Base-by-base conservation (phyloP, 2,888 invertebrate genomes). In the Liodrosophila aerea region DNA sequence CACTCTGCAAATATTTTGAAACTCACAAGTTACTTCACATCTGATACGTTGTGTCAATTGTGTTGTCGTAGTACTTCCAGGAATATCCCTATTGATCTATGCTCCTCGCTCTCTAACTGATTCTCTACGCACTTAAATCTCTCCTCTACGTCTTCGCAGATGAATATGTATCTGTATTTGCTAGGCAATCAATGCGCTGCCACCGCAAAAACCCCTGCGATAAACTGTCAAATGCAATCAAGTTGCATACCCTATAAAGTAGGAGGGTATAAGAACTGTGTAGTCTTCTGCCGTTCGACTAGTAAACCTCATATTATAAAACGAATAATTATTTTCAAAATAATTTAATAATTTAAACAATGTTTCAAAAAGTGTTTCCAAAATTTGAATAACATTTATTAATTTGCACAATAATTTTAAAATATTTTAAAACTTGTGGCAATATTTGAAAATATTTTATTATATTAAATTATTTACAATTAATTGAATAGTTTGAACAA, bases 1-100 rank as follows among this genome's bases (percentile, higher is more conserved):
- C 68, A 56, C 53, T 59, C 56, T 31, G 73, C 63, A 80, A 77
- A 77, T 73, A 77, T 80, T 70, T 43, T 64, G 73, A 83, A 65
- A 57, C 49, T 43, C 63, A 43, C 18, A 1, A 50, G 56, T 45
- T 53, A n/a, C 52, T 56, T 29, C 44, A 30, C 50, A 60, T 44
- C 31, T 34, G 30, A 33, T 16, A 43, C 29, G 50, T 7, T 39
- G 13, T 54, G 44, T 37, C 52, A 44, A 40, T 18, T 40, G 18
- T 50, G 34, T 29, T 56, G 54, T 58, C 46, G 40, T n/a, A n/a
- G n/a, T n/a, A n/a, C n/a, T 73, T 68, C 69, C 49, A 34, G 57
- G 64, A 68, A 68, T 43, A 47, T 61, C 40, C 65, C 68, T 66
- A 66, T 65, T 65, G 65, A 47, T 49, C 60, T 15, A 8, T 16